Evolutionary conservation across 2,888 invertebrate species (phyloP), one percentile per base, ranked within the genome.

Genomic region (Tetramorium bicarinatum): DNA sequence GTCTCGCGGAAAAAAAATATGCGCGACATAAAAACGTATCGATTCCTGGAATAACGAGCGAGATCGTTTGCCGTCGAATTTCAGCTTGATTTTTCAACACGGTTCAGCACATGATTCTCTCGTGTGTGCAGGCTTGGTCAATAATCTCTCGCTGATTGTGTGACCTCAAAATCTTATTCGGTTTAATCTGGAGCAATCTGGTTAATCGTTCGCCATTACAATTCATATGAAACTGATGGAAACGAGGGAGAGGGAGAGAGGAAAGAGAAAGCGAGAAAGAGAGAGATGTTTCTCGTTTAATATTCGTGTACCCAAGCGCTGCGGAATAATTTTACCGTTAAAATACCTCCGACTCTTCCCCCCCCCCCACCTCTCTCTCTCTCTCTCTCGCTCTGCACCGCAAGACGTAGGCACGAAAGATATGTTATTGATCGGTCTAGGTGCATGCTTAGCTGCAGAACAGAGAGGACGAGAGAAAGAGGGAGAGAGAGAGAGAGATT

Each of bases 381-480:
- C 29, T 34, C 4, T 34, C 29, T 34, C 29, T 34, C n/a, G n/a
- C 29, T 34, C 79, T 47, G 81, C 75, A 62, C 15, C 49, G 81
- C 64, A 74, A 87, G 66, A 61, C 47, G 64, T 67, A 69, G 79
- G 47, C 74, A 71, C 72, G 74, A 64, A 79, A 77, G 67, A 82
- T 84, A 86, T 52, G 47, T 83, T 89, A 89, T 87, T 83, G 89
- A 89, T 89, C 87, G 86, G 25, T 67, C 76, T 74, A 84, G 76
- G 71, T 87, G 62, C 76, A 82, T 64, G 79, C 71, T 52, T 38
- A 49, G 74, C 74, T 84, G 62, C 64, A 21, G 71, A 75, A 81
- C 52, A 44, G 52, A 72, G 75, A 82, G 54, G 62, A 59, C 44
- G 41, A 52, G 61, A 69, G 69, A 21, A 8, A 15, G 49, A 69